Conservation (phyloP, 2,113 vertebrate species). For the Orthochromis indermauri region DNA sequence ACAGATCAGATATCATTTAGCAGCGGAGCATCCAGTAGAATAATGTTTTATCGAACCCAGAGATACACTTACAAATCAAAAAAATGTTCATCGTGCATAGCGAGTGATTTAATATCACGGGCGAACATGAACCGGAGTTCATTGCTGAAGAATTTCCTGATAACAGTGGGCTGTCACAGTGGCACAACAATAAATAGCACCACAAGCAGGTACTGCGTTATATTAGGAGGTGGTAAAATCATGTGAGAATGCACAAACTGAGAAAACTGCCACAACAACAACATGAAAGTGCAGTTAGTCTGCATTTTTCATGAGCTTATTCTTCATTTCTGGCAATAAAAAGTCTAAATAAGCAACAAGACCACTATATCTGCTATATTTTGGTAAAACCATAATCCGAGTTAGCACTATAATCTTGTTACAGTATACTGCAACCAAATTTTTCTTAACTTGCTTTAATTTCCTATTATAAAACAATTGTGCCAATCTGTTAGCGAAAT, state of each 20-base stretch:
- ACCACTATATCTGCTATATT: background rate
- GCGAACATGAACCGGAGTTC: background rate
- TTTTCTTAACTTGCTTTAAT: background rate
- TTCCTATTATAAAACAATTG: background rate
- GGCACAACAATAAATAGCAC: background rate
- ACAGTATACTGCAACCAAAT: background rate
- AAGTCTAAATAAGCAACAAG: background rate
- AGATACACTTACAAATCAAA: background rate
- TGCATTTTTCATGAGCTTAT: background rate
- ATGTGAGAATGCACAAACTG: slow-evolving; percentile 7
- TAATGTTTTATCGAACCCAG: background rate
- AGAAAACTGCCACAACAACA: background rate
- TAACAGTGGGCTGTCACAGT: background rate
- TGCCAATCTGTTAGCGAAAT: background rate
- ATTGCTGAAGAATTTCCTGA: background rate
- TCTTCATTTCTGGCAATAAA: background rate
- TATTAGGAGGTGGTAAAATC: slow-evolving; percentile 5
- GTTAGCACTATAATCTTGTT: background rate
- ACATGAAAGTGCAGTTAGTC: background rate
- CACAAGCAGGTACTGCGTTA: background rate
- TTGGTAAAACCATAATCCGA: background rate
- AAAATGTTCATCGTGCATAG: background rate
- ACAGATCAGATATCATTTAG: background rate
- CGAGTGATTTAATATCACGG: background rate
- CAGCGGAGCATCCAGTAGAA: background rate